Evolutionary conservation across 1,140 invertebrate genomes (phyloP).

Genomic region (Drosophila virilis): DNA sequence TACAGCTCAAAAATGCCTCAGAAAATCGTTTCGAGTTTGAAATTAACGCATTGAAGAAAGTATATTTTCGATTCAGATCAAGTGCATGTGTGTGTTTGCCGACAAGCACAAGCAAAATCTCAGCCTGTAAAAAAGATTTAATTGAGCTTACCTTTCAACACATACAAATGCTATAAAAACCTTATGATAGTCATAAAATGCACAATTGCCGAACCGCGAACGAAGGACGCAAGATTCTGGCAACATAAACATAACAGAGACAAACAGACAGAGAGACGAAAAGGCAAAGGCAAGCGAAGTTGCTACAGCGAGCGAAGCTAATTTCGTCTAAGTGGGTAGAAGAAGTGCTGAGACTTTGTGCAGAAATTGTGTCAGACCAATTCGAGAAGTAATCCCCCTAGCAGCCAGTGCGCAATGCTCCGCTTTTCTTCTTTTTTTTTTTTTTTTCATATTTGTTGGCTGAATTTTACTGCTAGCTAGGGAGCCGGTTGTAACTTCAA

Average conservation of each 20-base stretch:
- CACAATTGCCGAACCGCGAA: slow-evolving; percentile 68
- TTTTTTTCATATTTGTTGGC: slow-evolving; percentile 67
- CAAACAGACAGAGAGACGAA: not conserved
- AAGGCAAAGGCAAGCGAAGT: not conserved
- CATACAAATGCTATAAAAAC: slow-evolving; percentile 56
- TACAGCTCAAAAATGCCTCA: too few relatives aligned
- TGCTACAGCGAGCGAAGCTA: slow-evolving; percentile 52
- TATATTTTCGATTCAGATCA: too few relatives aligned
- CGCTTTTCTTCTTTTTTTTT: slow-evolving; percentile 53
- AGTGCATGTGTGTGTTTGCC: too few relatives aligned
- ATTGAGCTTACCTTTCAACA: slow-evolving; percentile 24
- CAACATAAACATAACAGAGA: slow-evolving; percentile 42
- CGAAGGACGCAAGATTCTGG: slow-evolving; percentile 66
- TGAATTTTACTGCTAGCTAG: slow-evolving; percentile 44
- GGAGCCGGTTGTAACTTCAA: slow-evolving; percentile 29
- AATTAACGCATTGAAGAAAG: too few relatives aligned
- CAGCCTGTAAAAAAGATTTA: slow-evolving; percentile 15
- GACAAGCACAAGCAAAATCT: not conserved
- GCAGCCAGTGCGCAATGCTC: slow-evolving; percentile 32
- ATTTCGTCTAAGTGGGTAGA: slow-evolving; percentile 73
- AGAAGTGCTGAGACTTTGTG: slow-evolving; percentile 73
- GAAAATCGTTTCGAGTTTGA: too few relatives aligned
- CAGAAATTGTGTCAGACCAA: slow-evolving; percentile 48
- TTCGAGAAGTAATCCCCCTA: slow-evolving; percentile 38
- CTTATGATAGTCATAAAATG: slow-evolving; percentile 64